Conservation (phyloP, 2,888 invertebrate species). For the Leptinotarsa peninsularis region DNA sequence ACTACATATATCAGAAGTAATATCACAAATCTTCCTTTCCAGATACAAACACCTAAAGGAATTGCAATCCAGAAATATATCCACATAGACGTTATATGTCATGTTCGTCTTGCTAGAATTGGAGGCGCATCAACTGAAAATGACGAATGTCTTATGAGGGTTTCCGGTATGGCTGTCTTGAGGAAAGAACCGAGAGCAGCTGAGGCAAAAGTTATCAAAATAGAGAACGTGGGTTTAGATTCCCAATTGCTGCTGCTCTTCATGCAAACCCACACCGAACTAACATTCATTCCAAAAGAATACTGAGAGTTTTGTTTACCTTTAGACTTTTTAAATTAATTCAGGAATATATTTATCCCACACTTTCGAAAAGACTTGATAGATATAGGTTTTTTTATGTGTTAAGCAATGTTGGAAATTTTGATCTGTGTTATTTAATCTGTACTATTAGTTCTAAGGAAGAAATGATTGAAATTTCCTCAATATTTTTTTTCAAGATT, state of each 20-base stretch:
- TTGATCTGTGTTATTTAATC: not conserved
- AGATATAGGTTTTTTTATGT: not conserved
- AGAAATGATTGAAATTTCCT: not conserved
- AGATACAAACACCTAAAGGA: constrained; percentile 61
- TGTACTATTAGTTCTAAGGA: not conserved
- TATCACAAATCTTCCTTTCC: constrained; percentile 38
- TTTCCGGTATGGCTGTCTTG: constrained; percentile 76
- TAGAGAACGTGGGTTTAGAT: constrained; percentile 77
- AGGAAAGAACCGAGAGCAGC: constrained; percentile 72
- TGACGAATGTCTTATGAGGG: constrained; percentile 75
- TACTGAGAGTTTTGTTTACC: not conserved
- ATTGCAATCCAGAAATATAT: constrained; percentile 74
- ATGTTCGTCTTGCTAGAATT: constrained; percentile 72
- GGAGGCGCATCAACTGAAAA: constrained; percentile 71
- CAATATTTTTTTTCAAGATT: not conserved
- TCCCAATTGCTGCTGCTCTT: constrained; percentile 77
- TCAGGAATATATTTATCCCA: not conserved
- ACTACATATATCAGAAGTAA: not conserved
- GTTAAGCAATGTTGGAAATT: not conserved
- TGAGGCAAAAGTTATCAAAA: constrained; percentile 70
- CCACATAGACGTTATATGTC: constrained; percentile 77
- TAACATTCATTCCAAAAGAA: constrained; percentile 71
- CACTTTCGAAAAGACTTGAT: not conserved
- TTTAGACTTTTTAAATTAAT: constrained; percentile 1
- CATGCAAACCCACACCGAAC: constrained; percentile 74